Evolutionary conservation across 2,888 invertebrate genomes (phyloP).

Genomic region (Micropterix aruncella): DNA sequence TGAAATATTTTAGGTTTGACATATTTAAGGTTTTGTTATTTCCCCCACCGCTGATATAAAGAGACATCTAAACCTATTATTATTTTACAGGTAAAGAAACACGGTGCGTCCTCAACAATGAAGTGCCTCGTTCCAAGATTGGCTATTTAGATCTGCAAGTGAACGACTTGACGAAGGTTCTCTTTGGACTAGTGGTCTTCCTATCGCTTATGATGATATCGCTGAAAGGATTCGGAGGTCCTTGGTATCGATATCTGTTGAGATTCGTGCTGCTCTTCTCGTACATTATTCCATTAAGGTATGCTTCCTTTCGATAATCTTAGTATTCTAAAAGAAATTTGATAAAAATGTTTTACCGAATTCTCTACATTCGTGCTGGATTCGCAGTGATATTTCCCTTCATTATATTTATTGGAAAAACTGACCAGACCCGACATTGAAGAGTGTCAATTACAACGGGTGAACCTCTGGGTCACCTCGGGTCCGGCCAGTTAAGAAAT

Average conservation of each 20-base stretch:
- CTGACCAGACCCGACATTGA: too few relatives aligned
- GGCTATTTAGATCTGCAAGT: slow-evolving; percentile 92
- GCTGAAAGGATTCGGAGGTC: slow-evolving; percentile 90
- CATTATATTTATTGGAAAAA: too few relatives aligned
- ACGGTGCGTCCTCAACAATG: slow-evolving; percentile 97
- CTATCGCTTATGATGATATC: slow-evolving; percentile 90
- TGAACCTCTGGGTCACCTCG: too few relatives aligned
- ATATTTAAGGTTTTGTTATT: too few relatives aligned
- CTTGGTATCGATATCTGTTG: slow-evolving; percentile 95
- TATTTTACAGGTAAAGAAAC: slow-evolving; percentile 68
- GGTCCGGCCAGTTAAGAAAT: too few relatives aligned
- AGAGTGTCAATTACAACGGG: too few relatives aligned
- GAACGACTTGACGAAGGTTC: slow-evolving; percentile 89
- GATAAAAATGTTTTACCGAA: neutral
- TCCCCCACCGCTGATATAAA: too few relatives aligned
- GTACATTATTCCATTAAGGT: slow-evolving; percentile 97
- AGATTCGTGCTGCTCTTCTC: slow-evolving; percentile 94
- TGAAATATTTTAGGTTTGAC: too few relatives aligned
- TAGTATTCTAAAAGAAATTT: slow-evolving; percentile 4
- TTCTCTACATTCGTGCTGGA: neutral
- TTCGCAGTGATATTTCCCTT: neutral
- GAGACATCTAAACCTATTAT: too few relatives aligned
- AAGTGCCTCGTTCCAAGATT: slow-evolving; percentile 88
- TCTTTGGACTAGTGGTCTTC: slow-evolving; percentile 83
- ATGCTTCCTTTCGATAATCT: slow-evolving; percentile 15